These are phyloP conservation scores for Dicerorhinus sumatrensis DNA, from an alignment of 2,113 vertebrate genomes.

Conservation along the genomic window DNA sequence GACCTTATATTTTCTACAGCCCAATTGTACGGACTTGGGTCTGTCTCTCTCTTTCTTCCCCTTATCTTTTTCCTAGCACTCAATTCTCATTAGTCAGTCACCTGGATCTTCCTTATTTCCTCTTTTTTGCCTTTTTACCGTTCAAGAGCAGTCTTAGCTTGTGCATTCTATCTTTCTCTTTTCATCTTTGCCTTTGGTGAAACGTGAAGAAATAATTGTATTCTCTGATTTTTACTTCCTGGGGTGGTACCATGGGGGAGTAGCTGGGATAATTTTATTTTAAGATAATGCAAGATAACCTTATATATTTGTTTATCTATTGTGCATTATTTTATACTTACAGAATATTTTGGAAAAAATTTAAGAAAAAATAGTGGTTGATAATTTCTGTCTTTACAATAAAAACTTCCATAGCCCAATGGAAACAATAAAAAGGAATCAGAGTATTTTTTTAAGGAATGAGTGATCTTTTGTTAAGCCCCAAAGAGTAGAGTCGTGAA, in stretches of 20 bases:
- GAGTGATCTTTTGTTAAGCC: constrained; percentile 5
- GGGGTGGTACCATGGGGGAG: not conserved
- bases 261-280: constrained; percentile 52
- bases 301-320: constrained; percentile 18
- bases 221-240: constrained; percentile 34
- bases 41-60: not conserved
- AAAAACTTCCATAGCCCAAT: not conserved
- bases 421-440: not conserved
- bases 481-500: not conserved
- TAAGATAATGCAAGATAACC: constrained; percentile 35
- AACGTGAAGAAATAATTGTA: constrained; percentile 51
- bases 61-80: not conserved
- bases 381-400: not conserved
- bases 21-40: not conserved
- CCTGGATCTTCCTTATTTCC: not conserved
- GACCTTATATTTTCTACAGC: not conserved
- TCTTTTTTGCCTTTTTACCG: not conserved
- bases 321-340: constrained; percentile 34
- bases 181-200: constrained; percentile 14
- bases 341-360: constrained; percentile 42
- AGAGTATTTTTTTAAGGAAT: not conserved
- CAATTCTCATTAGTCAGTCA: constrained; percentile 20
- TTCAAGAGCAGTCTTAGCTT: not conserved
- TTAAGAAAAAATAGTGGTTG: not conserved
- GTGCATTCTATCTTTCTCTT: not conserved